Percentiles rank a stretch among this genome's conserved stretches.
Conservation (phyloP, 2,113 vertebrate species). For the Ctenodactylus gundi region DNA sequence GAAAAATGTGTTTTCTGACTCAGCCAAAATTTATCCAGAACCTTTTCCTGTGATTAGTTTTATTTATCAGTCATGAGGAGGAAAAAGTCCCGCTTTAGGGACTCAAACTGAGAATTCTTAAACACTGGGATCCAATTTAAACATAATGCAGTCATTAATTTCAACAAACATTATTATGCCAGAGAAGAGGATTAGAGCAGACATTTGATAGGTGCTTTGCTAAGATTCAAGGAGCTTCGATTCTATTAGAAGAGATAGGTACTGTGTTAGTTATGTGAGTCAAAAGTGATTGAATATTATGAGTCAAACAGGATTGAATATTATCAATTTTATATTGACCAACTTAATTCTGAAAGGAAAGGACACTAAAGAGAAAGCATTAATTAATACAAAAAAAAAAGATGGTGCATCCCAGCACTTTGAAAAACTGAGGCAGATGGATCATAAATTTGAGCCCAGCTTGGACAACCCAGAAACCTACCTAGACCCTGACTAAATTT, state of each 20-base stretch:
- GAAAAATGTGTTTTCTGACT: slow-evolving; percentile 5
- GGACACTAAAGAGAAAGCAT: background rate
- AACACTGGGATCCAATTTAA: background rate
- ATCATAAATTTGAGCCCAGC: too few species aligned
- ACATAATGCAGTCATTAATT: background rate
- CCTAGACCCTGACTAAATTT: too few species aligned
- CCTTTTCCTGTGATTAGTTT: background rate
- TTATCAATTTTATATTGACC: background rate
- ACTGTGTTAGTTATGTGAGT: background rate
- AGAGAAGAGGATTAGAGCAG: background rate
- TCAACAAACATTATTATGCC: background rate
- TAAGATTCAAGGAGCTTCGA: background rate
- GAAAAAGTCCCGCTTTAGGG: background rate
- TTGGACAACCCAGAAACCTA: too few species aligned
- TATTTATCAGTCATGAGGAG: background rate
- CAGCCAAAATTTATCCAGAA: background rate
- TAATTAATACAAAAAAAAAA: background rate
- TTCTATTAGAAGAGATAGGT: background rate
- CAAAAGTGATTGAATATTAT: background rate
- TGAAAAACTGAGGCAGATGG: too few species aligned
- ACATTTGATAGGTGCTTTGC: background rate
- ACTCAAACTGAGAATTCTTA: background rate
- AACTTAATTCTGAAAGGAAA: background rate
- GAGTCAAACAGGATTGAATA: too few species aligned
- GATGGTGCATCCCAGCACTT: too few species aligned